phyloP scores from a whole-genome alignment of 2,797 vertebrate genomes.

The Decapterus maruadsi region DNA sequence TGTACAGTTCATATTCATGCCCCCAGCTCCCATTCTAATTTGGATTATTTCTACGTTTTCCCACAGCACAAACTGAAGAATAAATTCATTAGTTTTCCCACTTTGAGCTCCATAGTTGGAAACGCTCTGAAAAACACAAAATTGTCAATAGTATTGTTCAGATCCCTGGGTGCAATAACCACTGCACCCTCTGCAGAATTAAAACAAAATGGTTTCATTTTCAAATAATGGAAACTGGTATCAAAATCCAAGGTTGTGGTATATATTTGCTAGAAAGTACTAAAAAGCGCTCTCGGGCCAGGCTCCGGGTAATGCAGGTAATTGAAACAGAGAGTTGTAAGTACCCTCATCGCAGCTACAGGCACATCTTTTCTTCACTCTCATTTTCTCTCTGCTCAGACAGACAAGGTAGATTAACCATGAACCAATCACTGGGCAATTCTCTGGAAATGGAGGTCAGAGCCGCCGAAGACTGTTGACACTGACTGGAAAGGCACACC shows the following conservation, averaged over 20 bases:
- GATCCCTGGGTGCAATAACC: not conserved
- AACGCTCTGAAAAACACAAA: no score
- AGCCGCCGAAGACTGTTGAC: conserved; percentile 11
- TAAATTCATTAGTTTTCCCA: no score
- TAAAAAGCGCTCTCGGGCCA: not conserved
- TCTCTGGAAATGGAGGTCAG: conserved; percentile 13
- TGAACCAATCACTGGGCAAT: not conserved
- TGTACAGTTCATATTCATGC: no score
- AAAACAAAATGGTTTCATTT: not conserved
- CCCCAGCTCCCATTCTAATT: no score
- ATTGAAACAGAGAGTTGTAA: conserved; percentile 8
- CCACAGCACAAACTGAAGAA: no score
- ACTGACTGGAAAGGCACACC: not conserved
- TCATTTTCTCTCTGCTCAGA: not conserved
- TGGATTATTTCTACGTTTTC: no score
- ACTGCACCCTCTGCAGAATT: not conserved
- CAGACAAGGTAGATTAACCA: conserved; percentile 17
- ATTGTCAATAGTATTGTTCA: not conserved
- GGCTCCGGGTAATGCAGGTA: not conserved
- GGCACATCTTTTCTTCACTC: not conserved
- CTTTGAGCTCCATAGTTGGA: not conserved
- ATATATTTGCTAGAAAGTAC: not conserved
- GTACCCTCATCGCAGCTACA: not conserved
- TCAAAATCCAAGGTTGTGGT: not conserved
- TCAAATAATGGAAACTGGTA: not conserved